Evolutionary conservation across 2,113 vertebrate species (phyloP).

Genomic region (Dasyurus viverrinus): DNA sequence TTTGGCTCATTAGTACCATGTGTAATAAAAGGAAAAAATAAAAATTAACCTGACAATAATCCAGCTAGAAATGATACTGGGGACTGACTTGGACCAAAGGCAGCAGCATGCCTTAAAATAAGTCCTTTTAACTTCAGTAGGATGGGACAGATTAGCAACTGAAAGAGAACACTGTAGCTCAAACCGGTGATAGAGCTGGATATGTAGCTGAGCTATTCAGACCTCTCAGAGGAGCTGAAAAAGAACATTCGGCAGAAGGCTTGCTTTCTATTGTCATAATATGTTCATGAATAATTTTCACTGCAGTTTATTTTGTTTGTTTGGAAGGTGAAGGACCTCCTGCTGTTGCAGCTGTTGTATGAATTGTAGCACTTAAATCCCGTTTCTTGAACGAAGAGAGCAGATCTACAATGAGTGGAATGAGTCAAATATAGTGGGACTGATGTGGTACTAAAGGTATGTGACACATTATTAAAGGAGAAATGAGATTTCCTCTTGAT

Average conservation of each 20-base stretch:
- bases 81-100: constrained; percentile 14
- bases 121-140: background rate
- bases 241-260: constrained; percentile 1
- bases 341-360: constrained; percentile 6
- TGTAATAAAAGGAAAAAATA: background rate
- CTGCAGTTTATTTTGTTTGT: constrained; percentile 31
- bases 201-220: background rate
- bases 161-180: background rate
- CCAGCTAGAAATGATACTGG: background rate
- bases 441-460: background rate
- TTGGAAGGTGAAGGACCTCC: constrained; percentile 40
- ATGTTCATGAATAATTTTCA: constrained; percentile 37
- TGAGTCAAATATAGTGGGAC: background rate
- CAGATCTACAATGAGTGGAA: background rate
- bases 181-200: background rate
- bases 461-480: background rate
- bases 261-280: constrained; percentile 43
- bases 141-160: background rate
- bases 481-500: background rate
- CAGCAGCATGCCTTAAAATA: background rate
- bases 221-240: constrained; percentile 1
- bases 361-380: background rate
- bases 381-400: background rate
- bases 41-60: constrained; percentile 49
- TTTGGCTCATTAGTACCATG: background rate